Conservation (phyloP, 2,113 vertebrate genomes). For the Sterrhoptilus dennistouni region DNA sequence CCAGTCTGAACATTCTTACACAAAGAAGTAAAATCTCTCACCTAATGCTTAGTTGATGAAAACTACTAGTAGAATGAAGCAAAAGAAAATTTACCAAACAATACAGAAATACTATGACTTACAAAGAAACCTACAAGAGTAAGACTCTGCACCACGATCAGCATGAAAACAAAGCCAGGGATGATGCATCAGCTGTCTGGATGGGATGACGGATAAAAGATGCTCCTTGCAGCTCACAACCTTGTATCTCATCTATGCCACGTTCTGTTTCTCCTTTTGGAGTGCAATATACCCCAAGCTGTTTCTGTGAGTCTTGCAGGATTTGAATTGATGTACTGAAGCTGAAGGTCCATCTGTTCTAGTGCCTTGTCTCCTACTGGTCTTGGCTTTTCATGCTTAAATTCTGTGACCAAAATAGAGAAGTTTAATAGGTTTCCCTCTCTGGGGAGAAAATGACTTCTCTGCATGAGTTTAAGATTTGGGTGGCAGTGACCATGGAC, state of each 20-base stretch:
- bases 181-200: neutral
- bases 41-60: neutral
- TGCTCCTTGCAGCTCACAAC: neutral
- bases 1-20: neutral
- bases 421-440: neutral
- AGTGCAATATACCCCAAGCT: neutral
- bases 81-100: neutral
- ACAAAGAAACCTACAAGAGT: neutral
- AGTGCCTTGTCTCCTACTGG: neutral
- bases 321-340: neutral
- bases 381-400: neutral
- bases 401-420: neutral
- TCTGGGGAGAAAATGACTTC: neutral
- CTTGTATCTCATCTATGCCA: neutral
- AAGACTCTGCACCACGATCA: neutral
- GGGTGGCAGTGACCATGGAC: neutral
- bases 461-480: neutral
- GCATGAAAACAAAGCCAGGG: neutral
- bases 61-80: neutral
- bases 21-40: neutral
- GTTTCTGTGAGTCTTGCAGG: neutral
- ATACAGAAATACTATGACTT: neutral
- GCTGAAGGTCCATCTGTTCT: conserved; percentile 34
- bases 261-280: neutral
- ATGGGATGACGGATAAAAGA: neutral